Evolutionary conservation across 2,113 vertebrate species (phyloP).

Genomic region (Sebastes fasciatus): DNA sequence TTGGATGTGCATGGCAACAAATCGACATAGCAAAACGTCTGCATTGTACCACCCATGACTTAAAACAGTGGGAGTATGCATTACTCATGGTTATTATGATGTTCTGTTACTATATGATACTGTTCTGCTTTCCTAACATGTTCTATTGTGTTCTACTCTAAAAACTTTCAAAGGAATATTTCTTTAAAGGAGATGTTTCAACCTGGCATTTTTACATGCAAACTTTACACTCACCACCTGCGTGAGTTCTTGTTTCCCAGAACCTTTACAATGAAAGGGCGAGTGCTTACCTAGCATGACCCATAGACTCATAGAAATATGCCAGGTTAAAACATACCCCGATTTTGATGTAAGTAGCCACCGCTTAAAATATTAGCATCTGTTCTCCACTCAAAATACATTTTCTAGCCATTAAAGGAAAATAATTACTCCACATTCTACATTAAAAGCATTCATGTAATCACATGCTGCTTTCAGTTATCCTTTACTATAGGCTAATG

Average conservation of each 20-base stretch:
- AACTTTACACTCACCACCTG: background rate
- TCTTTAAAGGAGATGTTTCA: background rate
- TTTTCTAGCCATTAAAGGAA: conserved; percentile 9
- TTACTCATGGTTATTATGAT: background rate
- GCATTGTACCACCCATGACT: background rate
- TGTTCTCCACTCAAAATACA: background rate
- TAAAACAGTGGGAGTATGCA: background rate
- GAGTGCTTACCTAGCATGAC: background rate
- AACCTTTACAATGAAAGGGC: too few relatives aligned
- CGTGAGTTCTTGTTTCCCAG: background rate
- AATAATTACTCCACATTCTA: background rate
- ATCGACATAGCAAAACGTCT: background rate
- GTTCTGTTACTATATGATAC: background rate
- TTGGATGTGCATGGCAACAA: conserved; percentile 43
- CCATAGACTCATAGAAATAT: background rate
- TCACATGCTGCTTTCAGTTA: background rate
- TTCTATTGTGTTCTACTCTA: background rate
- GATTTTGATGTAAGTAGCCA: background rate
- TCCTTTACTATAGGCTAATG: background rate
- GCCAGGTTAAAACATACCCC: background rate
- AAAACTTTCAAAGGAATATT: background rate
- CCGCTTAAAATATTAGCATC: background rate
- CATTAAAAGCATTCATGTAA: conserved; percentile 22
- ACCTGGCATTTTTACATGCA: background rate
- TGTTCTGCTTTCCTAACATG: background rate